Base-by-base conservation (phyloP, 2,113 vertebrate species). In the Oplegnathus fasciatus region DNA sequence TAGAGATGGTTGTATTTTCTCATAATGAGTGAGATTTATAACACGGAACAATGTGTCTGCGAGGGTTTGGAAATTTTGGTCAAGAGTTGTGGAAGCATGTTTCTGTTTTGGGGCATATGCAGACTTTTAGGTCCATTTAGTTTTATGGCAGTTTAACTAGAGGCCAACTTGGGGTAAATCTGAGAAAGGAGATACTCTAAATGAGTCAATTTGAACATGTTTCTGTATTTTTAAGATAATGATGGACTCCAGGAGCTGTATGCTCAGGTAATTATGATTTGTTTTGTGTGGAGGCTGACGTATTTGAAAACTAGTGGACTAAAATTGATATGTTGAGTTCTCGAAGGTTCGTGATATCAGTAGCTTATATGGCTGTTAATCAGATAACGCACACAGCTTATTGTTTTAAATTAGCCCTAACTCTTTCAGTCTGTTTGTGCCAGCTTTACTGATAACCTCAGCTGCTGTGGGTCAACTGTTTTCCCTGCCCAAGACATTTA, bases 41-140 rank as follows among this genome's bases (percentile, higher is more conserved):
- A 9, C 20, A 26, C 11, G 0, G 22, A 13, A 42, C 20, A 72
- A 62, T n/a, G 46, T 24, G 32, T 40, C 44, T 55, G 74, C 48
- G 24, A 58, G 28, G 15, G 55, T 52, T 68, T 76, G 73, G n/a
- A 46, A 0, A 13, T 28, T 73, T 65, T 44, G 20, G 69, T 5
- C 13, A 30, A 52, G 7, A 32, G 73, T 26, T 65, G 48, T 55
- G 15, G 22, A 52, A 30, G 17, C 57, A 54, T 44, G 18, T 34
- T 50, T 80, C n/a, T 80, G 26, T 54, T 80, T 65, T 24, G 17
- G 40, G 61, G 50, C 67, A 74, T 74, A 64, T 74, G 52, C 50
- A 48, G 71, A 68, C 54, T 68, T 60, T 73, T 30, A 22, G 60
- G 60, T 73, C 48, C 34, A 73, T 81, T 22, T 32, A 66, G 20